Conservation (phyloP, 2,113 vertebrate genomes). For the Pedionomus torquatus region DNA sequence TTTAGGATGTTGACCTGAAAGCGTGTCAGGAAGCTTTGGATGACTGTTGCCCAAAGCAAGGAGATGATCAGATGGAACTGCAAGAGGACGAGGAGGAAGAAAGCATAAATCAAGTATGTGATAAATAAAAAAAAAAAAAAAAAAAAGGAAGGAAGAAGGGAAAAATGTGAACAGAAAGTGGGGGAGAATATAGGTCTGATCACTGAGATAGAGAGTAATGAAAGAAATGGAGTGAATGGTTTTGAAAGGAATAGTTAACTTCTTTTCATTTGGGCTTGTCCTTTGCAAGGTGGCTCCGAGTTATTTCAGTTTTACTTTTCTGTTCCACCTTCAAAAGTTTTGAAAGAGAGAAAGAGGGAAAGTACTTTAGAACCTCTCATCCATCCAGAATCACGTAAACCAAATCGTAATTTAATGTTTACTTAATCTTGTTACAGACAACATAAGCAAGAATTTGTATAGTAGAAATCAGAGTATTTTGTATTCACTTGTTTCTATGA, state of each 20-base stretch:
- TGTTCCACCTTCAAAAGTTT: constrained; percentile 45
- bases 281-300: not conserved
- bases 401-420: constrained; percentile 18
- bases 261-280: not conserved
- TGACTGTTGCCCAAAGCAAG: not conserved
- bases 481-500: constrained; percentile 33
- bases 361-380: not conserved
- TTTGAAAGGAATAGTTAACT: not conserved
- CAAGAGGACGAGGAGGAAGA: not conserved
- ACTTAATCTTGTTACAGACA: not conserved
- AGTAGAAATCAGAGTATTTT: constrained; percentile 22
- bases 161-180: not conserved
- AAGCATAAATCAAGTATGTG: not conserved
- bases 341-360: not conserved
- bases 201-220: not conserved
- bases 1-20: constrained; percentile 49
- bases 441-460: constrained; percentile 24
- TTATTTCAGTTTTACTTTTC: constrained; percentile 30
- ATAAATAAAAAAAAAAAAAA: not conserved
- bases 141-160: not conserved
- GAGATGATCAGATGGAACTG: not conserved
- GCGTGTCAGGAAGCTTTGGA: not conserved
- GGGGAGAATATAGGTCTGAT: not conserved
- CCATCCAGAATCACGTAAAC: not conserved
- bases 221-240: not conserved